Percentiles rank a stretch among this genome's conserved stretches.
phyloP scores from a whole-genome alignment of 2,888 invertebrate genomes.

The Mylabris sibirica region DNA sequence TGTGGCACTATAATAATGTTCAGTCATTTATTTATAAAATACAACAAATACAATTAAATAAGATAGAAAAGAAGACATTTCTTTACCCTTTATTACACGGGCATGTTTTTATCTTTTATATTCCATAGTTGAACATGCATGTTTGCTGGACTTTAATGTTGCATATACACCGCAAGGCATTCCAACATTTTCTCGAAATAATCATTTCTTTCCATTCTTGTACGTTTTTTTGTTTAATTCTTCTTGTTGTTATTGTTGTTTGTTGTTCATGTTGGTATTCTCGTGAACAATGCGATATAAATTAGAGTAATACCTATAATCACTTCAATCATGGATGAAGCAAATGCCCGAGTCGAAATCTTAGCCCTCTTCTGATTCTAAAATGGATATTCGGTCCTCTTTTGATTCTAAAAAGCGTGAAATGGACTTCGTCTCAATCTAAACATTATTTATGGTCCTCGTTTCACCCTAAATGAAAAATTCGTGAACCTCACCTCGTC shows the following conservation, averaged over 20 bases:
- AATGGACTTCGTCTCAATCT: too few relatives aligned
- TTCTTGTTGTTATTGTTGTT: too few relatives aligned
- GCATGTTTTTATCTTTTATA: neutral
- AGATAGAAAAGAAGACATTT: neutral
- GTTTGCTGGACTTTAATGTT: neutral
- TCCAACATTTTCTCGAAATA: conserved; percentile 9
- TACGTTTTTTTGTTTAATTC: neutral
- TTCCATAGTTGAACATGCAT: conserved; percentile 5
- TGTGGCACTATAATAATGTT: neutral
- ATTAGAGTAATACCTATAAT: neutral
- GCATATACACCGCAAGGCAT: conserved; percentile 5
- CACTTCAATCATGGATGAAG: too few relatives aligned
- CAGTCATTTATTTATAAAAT: conserved; percentile 4
- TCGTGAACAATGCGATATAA: neutral
- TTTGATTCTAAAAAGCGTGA: too few relatives aligned
- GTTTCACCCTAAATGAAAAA: too few relatives aligned
- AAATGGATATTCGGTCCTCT: too few relatives aligned
- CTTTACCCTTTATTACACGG: neutral
- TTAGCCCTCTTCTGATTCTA: too few relatives aligned
- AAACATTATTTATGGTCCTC: too few relatives aligned
- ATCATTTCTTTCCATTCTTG: neutral
- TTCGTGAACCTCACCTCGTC: too few relatives aligned
- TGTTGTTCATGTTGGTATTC: neutral
- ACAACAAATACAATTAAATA: neutral
- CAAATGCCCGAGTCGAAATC: too few relatives aligned